Conservation (phyloP, 2,888 invertebrate species). For the Philonicus albiceps region DNA sequence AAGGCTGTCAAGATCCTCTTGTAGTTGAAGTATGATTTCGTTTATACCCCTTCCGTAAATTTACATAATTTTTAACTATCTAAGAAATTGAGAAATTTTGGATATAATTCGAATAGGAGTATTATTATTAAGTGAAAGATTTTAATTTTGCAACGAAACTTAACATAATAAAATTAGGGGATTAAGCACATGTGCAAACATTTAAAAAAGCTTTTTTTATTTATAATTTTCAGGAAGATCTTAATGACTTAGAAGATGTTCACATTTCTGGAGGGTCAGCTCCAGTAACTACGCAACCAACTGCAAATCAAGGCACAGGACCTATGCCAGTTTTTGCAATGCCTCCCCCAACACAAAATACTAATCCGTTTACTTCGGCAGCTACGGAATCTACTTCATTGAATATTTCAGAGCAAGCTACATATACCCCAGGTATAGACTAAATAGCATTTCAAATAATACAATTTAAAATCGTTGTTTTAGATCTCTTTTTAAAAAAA, state of each 20-base stretch:
- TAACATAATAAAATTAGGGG: no score
- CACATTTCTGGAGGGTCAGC: constrained; percentile 55
- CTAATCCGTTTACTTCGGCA: constrained; percentile 62
- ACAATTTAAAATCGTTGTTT: neutral
- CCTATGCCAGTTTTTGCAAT: constrained; percentile 61
- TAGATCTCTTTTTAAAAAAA: constrained; percentile 3
- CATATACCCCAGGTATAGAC: constrained; percentile 64
- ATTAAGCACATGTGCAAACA: no score
- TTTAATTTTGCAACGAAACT: no score
- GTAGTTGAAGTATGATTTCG: no score
- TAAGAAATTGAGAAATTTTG: no score
- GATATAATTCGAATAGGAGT: no score
- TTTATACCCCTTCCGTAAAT: no score
- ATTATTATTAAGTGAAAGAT: no score
- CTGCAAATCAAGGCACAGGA: constrained; percentile 55
- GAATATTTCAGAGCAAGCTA: constrained; percentile 62
- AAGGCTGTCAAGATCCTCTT: no score
- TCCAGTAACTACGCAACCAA: constrained; percentile 59
- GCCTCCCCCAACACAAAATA: constrained; percentile 58
- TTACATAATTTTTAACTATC: no score
- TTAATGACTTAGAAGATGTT: constrained; percentile 60
- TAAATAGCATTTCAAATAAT: neutral
- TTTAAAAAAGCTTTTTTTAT: no score
- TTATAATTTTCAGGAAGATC: constrained; percentile 58
- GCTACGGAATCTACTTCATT: constrained; percentile 63